phyloP scores from a whole-genome alignment of 1,140 invertebrate genomes.

The Periplaneta americana region DNA sequence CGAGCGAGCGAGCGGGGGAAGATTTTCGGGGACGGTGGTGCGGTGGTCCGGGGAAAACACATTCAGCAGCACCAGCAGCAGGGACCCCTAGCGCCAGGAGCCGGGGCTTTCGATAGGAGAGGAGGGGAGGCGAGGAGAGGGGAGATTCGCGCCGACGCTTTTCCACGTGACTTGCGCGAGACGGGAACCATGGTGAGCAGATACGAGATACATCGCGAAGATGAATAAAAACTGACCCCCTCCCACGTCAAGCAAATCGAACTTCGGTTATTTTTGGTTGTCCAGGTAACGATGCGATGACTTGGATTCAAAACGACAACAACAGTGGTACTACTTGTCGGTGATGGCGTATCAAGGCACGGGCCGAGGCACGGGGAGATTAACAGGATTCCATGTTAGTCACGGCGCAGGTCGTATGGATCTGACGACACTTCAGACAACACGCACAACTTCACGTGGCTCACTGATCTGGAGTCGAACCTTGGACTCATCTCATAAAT shows the following conservation, averaged over 20 bases:
- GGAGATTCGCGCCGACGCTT: slow-evolving; percentile 19
- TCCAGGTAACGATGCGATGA: not conserved
- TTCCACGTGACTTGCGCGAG: slow-evolving; percentile 24
- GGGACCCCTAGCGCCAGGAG: not conserved
- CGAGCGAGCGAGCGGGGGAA: not conserved
- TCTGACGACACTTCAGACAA: not conserved
- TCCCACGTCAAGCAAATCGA: not conserved
- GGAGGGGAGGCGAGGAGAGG: not conserved
- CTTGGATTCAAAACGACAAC: not conserved
- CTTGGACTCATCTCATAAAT: too few species aligned
- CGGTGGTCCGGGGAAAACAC: not conserved
- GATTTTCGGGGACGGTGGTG: not conserved
- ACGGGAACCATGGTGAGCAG: not conserved
- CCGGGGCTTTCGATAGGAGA: not conserved
- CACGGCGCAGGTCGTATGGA: not conserved
- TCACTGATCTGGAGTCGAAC: too few species aligned
- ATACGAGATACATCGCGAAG: too few species aligned
- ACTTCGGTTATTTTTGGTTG: not conserved
- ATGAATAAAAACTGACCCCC: not conserved
- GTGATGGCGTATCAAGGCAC: not conserved
- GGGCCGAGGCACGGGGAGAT: not conserved
- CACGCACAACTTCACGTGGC: not conserved
- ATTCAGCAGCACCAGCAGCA: not conserved
- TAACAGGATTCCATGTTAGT: too few species aligned
- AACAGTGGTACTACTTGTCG: not conserved